Evolutionary conservation across 2,888 invertebrate species (phyloP).

Genomic region (Cosmorhoe ocellata): DNA sequence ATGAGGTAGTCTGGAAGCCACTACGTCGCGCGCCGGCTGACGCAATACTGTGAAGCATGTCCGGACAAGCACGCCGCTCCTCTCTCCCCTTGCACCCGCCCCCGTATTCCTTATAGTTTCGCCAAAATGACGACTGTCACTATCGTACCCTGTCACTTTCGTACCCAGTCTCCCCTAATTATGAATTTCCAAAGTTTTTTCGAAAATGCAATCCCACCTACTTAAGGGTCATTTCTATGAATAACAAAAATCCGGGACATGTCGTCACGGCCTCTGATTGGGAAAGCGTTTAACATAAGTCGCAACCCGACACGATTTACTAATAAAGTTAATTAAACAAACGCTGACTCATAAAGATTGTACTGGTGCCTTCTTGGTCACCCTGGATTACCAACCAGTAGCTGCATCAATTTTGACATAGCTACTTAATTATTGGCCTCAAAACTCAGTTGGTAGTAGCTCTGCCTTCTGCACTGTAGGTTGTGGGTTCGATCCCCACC

Average conservation of each 20-base stretch:
- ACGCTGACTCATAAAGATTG: conserved; percentile 13
- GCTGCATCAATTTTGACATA: too few species aligned
- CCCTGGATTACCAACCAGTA: background rate
- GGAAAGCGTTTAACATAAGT: conserved; percentile 48
- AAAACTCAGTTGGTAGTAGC: too few species aligned
- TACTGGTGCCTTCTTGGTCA: background rate
- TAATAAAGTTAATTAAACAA: conserved; percentile 19
- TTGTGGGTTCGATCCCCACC: too few species aligned
- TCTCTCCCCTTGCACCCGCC: conserved; percentile 6
- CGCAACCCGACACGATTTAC: conserved; percentile 41
- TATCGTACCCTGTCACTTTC: too few species aligned
- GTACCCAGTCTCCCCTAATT: too few species aligned
- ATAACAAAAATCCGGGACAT: conserved; percentile 27
- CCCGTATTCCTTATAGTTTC: conserved; percentile 9
- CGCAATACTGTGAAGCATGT: too few species aligned
- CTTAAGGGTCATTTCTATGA: conserved; percentile 23
- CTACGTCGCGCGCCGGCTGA: too few species aligned
- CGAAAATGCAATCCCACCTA: too few species aligned
- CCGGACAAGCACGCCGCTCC: background rate
- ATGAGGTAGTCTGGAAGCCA: too few species aligned
- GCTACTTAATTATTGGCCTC: too few species aligned
- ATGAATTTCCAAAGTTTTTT: too few species aligned
- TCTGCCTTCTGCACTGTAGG: too few species aligned
- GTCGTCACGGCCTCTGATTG: conserved; percentile 32
- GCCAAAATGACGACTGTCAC: background rate